These are phyloP conservation scores for Bombus terrestris DNA, from an alignment of 1,140 invertebrate genomes.

Conservation along the genomic window DNA sequence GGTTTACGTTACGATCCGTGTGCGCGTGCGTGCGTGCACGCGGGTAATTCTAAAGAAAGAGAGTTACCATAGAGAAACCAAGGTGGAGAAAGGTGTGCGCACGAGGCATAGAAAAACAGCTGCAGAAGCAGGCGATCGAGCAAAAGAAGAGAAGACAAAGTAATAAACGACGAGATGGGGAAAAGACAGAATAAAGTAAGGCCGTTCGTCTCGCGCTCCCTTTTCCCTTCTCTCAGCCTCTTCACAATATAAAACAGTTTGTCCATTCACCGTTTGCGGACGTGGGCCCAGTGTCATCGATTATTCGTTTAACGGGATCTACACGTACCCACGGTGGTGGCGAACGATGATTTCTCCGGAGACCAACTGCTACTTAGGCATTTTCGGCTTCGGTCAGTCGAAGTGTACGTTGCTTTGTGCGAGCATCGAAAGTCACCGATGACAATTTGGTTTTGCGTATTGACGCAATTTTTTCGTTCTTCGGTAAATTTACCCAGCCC, in stretches of 20 bases:
- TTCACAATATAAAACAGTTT: neutral
- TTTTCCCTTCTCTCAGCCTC: neutral
- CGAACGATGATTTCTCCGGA: slow-evolving; percentile 38
- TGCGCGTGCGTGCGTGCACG: too few species aligned
- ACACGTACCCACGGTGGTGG: slow-evolving; percentile 36
- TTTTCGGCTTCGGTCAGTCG: slow-evolving; percentile 52
- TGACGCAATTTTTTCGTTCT: neutral
- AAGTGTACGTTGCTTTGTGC: slow-evolving; percentile 18
- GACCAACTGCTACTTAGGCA: slow-evolving; percentile 27
- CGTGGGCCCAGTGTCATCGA: slow-evolving; percentile 57
- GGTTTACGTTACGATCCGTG: neutral
- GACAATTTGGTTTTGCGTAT: neutral
- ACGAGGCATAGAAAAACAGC: too few species aligned
- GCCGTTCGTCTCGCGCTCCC: neutral
- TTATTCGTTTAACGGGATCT: slow-evolving; percentile 68
- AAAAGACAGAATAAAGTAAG: slow-evolving; percentile 15
- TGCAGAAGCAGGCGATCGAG: neutral
- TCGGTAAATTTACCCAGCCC: neutral
- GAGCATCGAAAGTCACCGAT: slow-evolving; percentile 12
- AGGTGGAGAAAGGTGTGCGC: neutral
- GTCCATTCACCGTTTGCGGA: slow-evolving; percentile 36
- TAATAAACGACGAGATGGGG: neutral
- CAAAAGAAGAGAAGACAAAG: neutral
- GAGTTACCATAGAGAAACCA: neutral
- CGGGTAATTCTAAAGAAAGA: neutral